Conservation (phyloP, 2,113 vertebrate species). For the Azemiops feae region DNA sequence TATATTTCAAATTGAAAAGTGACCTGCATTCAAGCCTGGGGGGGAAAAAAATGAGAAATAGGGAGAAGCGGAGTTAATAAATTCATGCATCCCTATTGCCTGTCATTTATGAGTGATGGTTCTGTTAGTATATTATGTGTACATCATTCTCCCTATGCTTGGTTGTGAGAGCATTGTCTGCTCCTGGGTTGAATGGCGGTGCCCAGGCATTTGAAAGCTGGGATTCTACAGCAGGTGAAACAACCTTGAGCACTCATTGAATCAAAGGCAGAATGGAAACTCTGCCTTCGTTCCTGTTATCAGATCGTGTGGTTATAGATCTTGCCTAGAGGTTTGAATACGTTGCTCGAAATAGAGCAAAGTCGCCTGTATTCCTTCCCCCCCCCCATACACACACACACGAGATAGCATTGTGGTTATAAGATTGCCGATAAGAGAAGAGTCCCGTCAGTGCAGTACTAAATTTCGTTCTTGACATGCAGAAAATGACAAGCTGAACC, state of each 20-base stretch:
- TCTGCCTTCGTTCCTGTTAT: not conserved
- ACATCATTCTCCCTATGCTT: not conserved
- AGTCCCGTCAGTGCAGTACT: conserved; percentile 4
- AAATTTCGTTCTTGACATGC: conserved; percentile 31
- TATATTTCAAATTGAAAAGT: not conserved
- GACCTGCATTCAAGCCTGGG: not conserved
- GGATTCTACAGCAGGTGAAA: not conserved
- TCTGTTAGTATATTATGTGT: not conserved
- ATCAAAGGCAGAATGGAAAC: not conserved
- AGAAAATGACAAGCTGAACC: conserved; percentile 35
- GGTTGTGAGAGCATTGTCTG: not conserved
- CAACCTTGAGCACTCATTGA: not conserved
- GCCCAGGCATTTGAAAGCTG: not conserved
- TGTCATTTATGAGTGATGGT: not conserved
- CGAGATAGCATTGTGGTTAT: conserved; percentile 19
- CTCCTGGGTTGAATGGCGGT: not conserved
- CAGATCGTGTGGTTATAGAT: not conserved
- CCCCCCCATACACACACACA: not conserved
- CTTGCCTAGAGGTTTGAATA: not conserved
- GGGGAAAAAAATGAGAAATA: not conserved
- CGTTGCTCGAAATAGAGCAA: conserved; percentile 7
- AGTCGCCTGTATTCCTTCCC: not conserved
- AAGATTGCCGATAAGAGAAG: conserved; percentile 3
- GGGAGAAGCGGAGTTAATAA: not conserved
- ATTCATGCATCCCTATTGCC: not conserved